A percentile compares a stretch with the other conserved stretches of the same genome.
Evolutionary conservation across 1,140 invertebrate species (phyloP).

Genomic region (Chionoecetes opilio): DNA sequence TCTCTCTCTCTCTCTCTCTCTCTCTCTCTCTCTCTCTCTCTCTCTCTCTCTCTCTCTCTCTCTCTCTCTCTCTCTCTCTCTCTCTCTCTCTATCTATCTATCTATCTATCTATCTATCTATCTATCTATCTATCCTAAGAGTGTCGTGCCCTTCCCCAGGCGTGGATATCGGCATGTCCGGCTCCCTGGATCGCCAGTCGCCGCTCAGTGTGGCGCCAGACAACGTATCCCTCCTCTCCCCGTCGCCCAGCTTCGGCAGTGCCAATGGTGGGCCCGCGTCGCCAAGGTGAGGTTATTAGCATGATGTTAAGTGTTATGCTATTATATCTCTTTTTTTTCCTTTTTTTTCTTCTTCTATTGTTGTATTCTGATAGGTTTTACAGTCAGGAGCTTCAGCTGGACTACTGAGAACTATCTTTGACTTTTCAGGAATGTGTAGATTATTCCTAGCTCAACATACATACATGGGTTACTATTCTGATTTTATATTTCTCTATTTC

Average conservation of each 20-base stretch:
- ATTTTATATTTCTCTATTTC: too few relatives aligned
- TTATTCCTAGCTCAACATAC: too few relatives aligned
- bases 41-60: not conserved
- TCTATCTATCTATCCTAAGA: not conserved
- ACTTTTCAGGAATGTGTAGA: too few relatives aligned
- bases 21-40: not conserved
- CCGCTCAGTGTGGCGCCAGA: constrained; percentile 94
- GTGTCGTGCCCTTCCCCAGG: constrained; percentile 46
- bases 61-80: too few relatives aligned
- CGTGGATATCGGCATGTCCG: constrained; percentile 76
- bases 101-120: not conserved
- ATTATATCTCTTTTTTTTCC: too few relatives aligned
- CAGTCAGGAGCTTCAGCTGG: too few relatives aligned
- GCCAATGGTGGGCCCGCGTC: constrained; percentile 85
- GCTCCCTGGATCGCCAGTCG: constrained; percentile 87
- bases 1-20: constrained; percentile 4
- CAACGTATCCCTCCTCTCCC: constrained; percentile 89
- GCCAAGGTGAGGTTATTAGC: constrained; percentile 87
- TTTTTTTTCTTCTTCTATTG: too few relatives aligned
- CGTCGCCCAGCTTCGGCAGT: constrained; percentile 81
- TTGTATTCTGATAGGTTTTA: too few relatives aligned
- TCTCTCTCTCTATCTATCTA: not conserved
- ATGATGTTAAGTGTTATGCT: too few relatives aligned
- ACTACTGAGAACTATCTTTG: too few relatives aligned
- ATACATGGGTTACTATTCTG: too few relatives aligned